Conservation (phyloP, 2,113 vertebrate genomes). For the Numenius arquata region DNA sequence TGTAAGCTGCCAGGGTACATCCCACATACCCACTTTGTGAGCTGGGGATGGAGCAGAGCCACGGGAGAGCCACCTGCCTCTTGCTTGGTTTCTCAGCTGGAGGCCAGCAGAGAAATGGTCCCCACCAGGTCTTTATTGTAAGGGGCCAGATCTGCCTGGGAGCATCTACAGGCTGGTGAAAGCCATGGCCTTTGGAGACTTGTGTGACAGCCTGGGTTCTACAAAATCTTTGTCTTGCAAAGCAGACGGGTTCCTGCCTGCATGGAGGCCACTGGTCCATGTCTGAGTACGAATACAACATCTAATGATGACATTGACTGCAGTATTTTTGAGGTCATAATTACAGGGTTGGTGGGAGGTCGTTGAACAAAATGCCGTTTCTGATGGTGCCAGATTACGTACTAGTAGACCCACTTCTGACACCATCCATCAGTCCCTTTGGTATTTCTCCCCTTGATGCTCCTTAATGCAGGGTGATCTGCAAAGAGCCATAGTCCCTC, state of each 20-base stretch:
- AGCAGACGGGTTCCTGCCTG: not conserved
- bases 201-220: not conserved
- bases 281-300: not conserved
- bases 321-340: not conserved
- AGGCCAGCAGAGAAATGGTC: not conserved
- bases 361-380: not conserved
- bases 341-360: not conserved
- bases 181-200: not conserved
- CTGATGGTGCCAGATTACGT: fast-evolving
- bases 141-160: not conserved
- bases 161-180: not conserved
- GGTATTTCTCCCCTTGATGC: not conserved
- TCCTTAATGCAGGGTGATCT: not conserved
- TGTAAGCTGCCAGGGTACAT: fast-evolving
- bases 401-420: not conserved
- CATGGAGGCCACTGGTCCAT: not conserved
- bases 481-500: not conserved
- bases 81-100: not conserved
- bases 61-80: not conserved
- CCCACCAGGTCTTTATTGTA: not conserved
- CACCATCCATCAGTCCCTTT: not conserved
- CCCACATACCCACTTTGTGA: fast-evolving
- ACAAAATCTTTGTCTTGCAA: not conserved
- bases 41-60: not conserved
- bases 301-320: not conserved